Conservation (phyloP, 2,797 vertebrate species). For the Anguilla anguilla region DNA sequence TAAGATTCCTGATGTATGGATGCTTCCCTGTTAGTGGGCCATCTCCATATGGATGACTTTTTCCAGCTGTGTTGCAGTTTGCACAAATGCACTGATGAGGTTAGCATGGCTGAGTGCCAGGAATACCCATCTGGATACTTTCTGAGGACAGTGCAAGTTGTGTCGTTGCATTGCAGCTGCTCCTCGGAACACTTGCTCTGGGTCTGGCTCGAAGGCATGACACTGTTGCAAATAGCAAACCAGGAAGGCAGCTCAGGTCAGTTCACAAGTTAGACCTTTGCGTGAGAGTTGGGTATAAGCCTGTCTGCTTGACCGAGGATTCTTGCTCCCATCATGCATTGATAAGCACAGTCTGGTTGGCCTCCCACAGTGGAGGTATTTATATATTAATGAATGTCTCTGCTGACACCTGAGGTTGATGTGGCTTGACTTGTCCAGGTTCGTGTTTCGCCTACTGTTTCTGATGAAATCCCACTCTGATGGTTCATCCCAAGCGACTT, state of each 20-base stretch:
- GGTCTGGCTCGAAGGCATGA: neutral
- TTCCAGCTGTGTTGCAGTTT: neutral
- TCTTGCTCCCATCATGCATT: neutral
- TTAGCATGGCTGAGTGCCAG: conserved; percentile 4
- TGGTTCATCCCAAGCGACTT: neutral
- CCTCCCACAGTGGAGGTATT: neutral
- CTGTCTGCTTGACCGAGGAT: neutral
- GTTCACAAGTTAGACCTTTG: too few species aligned
- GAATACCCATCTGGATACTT: neutral
- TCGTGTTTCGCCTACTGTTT: neutral
- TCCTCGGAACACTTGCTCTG: neutral
- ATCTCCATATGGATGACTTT: neutral
- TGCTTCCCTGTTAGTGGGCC: neutral
- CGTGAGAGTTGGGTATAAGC: neutral
- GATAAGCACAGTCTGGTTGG: neutral
- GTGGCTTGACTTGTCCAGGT: neutral
- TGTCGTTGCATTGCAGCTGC: neutral
- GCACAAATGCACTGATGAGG: neutral
- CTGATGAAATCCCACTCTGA: neutral
- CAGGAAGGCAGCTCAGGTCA: too few species aligned
- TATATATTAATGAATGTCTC: neutral
- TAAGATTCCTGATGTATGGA: neutral
- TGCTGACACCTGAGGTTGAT: neutral
- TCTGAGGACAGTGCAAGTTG: neutral
- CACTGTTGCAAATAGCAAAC: neutral